Conservation (phyloP, 30 jellyfish, hydroid and myxozoan genomes). For the Hydractinia symbiolongicarpus region DNA sequence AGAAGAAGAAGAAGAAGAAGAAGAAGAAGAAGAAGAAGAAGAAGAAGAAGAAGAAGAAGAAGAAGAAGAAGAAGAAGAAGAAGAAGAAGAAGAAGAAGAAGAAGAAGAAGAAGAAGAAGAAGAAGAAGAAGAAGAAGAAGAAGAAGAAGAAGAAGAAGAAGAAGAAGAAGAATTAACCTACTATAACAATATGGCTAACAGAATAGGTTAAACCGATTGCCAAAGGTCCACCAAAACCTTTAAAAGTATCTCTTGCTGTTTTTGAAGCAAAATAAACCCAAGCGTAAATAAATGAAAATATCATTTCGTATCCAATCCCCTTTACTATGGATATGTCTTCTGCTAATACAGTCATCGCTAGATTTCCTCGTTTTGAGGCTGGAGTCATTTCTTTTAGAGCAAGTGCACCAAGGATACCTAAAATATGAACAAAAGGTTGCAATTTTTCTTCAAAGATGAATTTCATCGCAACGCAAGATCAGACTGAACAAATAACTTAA, state of each 20-base stretch:
- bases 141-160: not conserved
- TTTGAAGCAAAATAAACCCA: conserved; percentile 37
- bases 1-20: conserved; percentile 13
- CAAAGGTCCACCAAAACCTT: conserved; percentile 43
- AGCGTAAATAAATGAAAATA: conserved; percentile 22
- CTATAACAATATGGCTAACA: conserved; percentile 29
- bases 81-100: conserved; percentile 29
- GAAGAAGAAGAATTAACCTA: not conserved
- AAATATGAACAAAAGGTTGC: not conserved
- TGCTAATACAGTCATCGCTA: conserved; percentile 23
- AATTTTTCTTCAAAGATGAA: too few species aligned
- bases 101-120: conserved; percentile 33
- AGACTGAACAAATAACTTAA: too few species aligned
- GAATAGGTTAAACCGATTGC: conserved; percentile 28
- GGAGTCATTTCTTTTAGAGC: conserved; percentile 24
- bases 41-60: conserved; percentile 17
- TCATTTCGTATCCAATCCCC: conserved; percentile 30
- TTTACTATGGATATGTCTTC: conserved; percentile 9
- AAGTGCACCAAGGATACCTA: conserved; percentile 28
- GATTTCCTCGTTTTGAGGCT: not conserved
- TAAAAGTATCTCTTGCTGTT: conserved; percentile 21
- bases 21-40: conserved; percentile 20
- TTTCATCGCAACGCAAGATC: too few species aligned
- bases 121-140: conserved; percentile 22
- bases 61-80: conserved; percentile 33